These are phyloP conservation scores for Drosophila paracracens DNA, from an alignment of 2,888 invertebrate species.

Conservation along the genomic window DNA sequence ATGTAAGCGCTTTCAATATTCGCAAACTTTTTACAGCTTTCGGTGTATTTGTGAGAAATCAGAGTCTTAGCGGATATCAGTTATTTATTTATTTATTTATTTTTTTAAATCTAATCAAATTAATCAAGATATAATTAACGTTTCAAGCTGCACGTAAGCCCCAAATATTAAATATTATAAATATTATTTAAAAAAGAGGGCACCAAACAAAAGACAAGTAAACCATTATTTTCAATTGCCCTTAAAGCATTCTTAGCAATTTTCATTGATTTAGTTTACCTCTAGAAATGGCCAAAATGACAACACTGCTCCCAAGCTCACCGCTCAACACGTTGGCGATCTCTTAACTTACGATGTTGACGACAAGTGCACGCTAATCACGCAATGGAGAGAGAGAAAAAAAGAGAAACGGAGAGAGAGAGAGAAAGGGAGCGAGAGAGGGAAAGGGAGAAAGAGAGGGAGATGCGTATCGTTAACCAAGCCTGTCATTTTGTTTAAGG, in stretches of 20 bases:
- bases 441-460: background rate
- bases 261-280: background rate
- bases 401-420: background rate
- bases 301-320: background rate
- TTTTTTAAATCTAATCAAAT: background rate
- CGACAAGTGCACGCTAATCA: slow-evolving; percentile 75
- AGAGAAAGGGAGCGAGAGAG: background rate
- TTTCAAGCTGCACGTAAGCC: background rate
- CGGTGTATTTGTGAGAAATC: background rate
- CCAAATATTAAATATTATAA: background rate
- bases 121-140: background rate
- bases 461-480: slow-evolving; percentile 10
- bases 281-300: slow-evolving; percentile 7
- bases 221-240: background rate
- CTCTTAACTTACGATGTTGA: slow-evolving; percentile 52
- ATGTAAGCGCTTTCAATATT: background rate
- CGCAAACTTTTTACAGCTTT: background rate
- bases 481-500: slow-evolving; percentile 68
- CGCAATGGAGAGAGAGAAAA: slow-evolving; percentile 17
- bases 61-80: background rate
- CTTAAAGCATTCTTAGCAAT: background rate
- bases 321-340: slow-evolving; percentile 13
- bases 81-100: background rate
- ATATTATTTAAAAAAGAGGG: background rate
- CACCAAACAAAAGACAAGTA: background rate